Conservation (phyloP, 2,113 vertebrate genomes). For the Colossoma macropomum region DNA sequence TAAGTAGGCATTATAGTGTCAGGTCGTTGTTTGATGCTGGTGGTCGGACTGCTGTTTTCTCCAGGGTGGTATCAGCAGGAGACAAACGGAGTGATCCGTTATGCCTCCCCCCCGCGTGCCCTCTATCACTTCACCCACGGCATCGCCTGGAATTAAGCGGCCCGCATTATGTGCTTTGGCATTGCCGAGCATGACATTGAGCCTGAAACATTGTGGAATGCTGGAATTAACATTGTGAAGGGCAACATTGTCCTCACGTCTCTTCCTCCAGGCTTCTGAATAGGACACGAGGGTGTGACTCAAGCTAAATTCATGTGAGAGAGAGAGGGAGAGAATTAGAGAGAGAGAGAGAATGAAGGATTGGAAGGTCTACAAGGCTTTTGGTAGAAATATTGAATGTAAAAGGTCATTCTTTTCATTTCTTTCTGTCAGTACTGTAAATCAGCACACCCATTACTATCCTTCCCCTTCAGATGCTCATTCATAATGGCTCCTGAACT, state of each 20-base stretch:
- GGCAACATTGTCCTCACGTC: constrained; percentile 8
- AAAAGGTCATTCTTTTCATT: constrained; percentile 37
- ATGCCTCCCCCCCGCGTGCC: constrained; percentile 5
- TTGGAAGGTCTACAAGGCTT: constrained; percentile 3
- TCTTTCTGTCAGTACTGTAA: constrained; percentile 27
- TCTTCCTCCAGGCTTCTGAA: constrained; percentile 14
- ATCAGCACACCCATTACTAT: constrained; percentile 4
- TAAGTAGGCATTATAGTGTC: constrained; percentile 33
- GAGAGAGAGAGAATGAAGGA: neutral
- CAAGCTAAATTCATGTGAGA: neutral
- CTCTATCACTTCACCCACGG: constrained; percentile 27
- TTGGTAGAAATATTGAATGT: constrained; percentile 10
- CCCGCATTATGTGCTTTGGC: constrained; percentile 7
- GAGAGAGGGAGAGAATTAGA: neutral
- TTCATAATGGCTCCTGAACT: neutral
- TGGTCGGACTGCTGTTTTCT: constrained; percentile 24
- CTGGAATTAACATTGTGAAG: constrained; percentile 38
- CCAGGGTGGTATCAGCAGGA: constrained; percentile 24
- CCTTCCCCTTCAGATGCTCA: neutral
- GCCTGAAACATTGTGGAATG: constrained; percentile 19
- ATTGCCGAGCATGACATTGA: constrained; percentile 24
- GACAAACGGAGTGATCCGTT: constrained; percentile 28
- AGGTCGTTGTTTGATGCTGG: neutral
- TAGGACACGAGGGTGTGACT: constrained; percentile 11
- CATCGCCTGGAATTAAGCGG: constrained; percentile 4